Evolutionary conservation across 2,888 invertebrate species (phyloP), one percentile per base, ranked within the genome.

Genomic region (Mellilla xanthometata): DNA sequence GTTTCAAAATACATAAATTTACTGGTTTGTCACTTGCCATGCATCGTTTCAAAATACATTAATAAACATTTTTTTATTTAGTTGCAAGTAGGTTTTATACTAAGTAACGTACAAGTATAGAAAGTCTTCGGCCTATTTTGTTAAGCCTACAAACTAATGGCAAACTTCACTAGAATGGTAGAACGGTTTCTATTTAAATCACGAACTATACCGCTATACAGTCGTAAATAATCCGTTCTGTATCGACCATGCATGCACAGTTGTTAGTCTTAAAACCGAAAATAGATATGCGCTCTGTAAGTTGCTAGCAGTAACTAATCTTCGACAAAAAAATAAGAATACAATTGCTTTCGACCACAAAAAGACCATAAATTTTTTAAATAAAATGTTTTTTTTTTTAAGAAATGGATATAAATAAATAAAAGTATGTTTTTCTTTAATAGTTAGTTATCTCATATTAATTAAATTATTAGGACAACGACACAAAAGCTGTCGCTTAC

Each of bases 181-280:
- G 19, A 46, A 12, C n/a, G n/a, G n/a, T n/a, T 69, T 76, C 79
- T 80, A 79, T 79, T 79, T 79, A 62, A 68, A 74, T 72, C 76
- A 56, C 62, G 60, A 55, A 56, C 62, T 64, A 62, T 62, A 52
- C 61, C 65, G 56, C 62, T 64, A 62, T 62, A 52, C 61, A 65
- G 56, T 78, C 77, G 75, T 80, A 79, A 81, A 80, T 80, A 78
- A 76, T 76, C 68, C 72, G 60, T 69, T 67, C 62, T 62, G 69
- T 73, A 76, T 75, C 68, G 72, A 71, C 65, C 43, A 42, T 67
- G 62, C 67, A 64, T 35, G 22, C 31, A 62, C 59, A 23, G 71
- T 68, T 74, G 75, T 76, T 76, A 68, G 65, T 67, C 60, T 73
- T 66, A 58, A 60, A 51, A 49, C 45, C 40, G 34, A 48, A 56